Conservation (phyloP, 1,140 invertebrate species). For the Hycleus phaleratus region DNA sequence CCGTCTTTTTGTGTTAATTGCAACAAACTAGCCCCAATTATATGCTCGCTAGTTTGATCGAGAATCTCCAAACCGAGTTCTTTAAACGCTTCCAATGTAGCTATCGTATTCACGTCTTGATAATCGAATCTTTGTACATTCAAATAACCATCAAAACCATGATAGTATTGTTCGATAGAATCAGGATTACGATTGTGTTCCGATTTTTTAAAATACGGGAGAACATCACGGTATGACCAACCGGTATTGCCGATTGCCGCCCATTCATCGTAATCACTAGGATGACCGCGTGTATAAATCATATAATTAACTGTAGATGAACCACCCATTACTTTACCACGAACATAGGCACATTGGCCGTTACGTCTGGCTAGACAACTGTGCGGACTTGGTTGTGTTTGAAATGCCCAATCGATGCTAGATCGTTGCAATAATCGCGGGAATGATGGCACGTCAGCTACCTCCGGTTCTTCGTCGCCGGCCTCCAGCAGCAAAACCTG, state of each 20-base stretch:
- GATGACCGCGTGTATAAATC: constrained; percentile 48
- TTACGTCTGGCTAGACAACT: constrained; percentile 41
- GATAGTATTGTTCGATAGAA: constrained; percentile 45
- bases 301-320: constrained; percentile 48
- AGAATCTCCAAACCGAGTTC: constrained; percentile 49
- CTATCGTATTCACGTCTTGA: constrained; percentile 47
- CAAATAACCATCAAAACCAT: constrained; percentile 50
- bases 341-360: constrained; percentile 43
- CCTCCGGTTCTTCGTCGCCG: constrained; percentile 63
- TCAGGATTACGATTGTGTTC: constrained; percentile 46
- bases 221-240: constrained; percentile 47
- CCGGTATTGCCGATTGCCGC: constrained; percentile 40
- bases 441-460: constrained; percentile 58
- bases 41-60: constrained; percentile 49
- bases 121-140: constrained; percentile 56
- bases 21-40: constrained; percentile 51
- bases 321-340: constrained; percentile 49
- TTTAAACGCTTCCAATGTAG: constrained; percentile 50
- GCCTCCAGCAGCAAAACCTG: constrained; percentile 68
- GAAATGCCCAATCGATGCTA: constrained; percentile 52
- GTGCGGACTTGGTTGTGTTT: constrained; percentile 47
- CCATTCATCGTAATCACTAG: constrained; percentile 49
- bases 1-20: constrained; percentile 55
- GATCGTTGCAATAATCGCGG: constrained; percentile 49
- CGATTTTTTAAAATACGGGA: constrained; percentile 48